Evolutionary conservation across 2,888 invertebrate species (phyloP).

Genomic region (Drosophila borealis): DNA sequence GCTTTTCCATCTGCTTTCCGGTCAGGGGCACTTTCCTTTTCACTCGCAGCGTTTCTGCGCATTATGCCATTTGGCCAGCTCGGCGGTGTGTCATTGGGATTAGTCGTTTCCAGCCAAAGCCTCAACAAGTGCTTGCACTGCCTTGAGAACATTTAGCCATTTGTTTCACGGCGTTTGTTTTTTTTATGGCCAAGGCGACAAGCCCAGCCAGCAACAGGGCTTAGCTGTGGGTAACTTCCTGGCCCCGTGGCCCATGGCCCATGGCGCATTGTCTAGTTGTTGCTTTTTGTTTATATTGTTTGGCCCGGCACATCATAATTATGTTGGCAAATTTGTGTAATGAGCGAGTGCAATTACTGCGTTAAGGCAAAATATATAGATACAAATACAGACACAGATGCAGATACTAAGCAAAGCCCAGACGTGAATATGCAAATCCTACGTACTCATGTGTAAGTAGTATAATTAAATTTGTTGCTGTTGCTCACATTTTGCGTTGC

Average conservation of each 20-base stretch:
- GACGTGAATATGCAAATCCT: constrained; percentile 9
- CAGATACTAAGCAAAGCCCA: not conserved
- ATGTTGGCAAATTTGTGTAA: constrained; percentile 75
- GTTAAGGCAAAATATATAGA: constrained; percentile 35
- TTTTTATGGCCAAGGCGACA: constrained; percentile 31
- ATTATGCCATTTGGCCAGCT: constrained; percentile 68
- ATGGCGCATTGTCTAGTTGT: constrained; percentile 29
- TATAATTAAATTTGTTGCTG: constrained; percentile 55
- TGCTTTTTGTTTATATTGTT: constrained; percentile 44
- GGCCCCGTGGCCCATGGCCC: constrained; percentile 39
- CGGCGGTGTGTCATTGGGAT: constrained; percentile 53
- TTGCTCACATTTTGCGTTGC: constrained; percentile 44
- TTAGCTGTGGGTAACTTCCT: constrained; percentile 43
- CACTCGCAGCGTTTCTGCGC: constrained; percentile 56
- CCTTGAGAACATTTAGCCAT: constrained; percentile 52
- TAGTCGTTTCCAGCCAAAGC: constrained; percentile 10
- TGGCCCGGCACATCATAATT: constrained; percentile 59
- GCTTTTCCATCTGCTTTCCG: constrained; percentile 59
- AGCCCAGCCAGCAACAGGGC: constrained; percentile 10
- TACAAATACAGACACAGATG: constrained; percentile 20
- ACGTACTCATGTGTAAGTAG: constrained; percentile 13
- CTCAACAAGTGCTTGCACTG: constrained; percentile 54
- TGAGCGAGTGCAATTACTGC: constrained; percentile 65
- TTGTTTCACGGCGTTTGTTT: constrained; percentile 6
- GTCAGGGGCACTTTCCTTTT: constrained; percentile 79